Evolutionary conservation across 2,797 vertebrate species (phyloP), one percentile per base, ranked within the genome.

Genomic region (Pampus argenteus): DNA sequence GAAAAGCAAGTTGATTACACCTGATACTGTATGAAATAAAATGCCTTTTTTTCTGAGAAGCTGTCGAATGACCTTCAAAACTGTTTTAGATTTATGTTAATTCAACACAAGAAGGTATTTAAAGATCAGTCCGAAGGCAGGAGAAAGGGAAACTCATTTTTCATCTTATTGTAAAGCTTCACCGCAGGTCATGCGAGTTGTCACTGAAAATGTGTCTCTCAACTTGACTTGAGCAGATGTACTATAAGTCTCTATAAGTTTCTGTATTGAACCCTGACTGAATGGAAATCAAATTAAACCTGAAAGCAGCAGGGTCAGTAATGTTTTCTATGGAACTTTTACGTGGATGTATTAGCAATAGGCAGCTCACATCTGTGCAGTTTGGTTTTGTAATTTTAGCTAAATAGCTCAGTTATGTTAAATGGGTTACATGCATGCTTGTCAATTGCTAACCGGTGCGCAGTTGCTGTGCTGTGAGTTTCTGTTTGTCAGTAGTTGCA

Each of bases 101-200:
- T 52, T 58, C 29, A 49, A 31, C 48, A 31, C 22, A 29, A 63
- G 55, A 29, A 63, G 55, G 28, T 26, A 61, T 64, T 65, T 50
- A 11, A 63, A 62, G 51, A 26, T 68, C 50, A 76, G 54, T 71
- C 50, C 45, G 31, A 42, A 15, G 36, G 65, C 34, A 60, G 9
- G 17, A 38, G 29, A 49, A 25, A 67, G 22, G 22, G 51, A 56
- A 64, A 63, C 4, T n/a, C 5, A n/a, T 25, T 61, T 58, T 64
- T 25, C 18, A 63, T 67, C 42, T 68, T 2, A 54, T 72, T 65
- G 26, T 49, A 58, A 51, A 58, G 25, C 34, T 18, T 58, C 20
- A 44, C 31, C n/a, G 57, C 9, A 40, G 54, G 48, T 38, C 8
- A 29, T 29, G 42, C 22, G 5, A 20, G 20, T 17, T 40, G n/a